Conservation (phyloP, 2,888 invertebrate species). For the Diploptera punctata region DNA sequence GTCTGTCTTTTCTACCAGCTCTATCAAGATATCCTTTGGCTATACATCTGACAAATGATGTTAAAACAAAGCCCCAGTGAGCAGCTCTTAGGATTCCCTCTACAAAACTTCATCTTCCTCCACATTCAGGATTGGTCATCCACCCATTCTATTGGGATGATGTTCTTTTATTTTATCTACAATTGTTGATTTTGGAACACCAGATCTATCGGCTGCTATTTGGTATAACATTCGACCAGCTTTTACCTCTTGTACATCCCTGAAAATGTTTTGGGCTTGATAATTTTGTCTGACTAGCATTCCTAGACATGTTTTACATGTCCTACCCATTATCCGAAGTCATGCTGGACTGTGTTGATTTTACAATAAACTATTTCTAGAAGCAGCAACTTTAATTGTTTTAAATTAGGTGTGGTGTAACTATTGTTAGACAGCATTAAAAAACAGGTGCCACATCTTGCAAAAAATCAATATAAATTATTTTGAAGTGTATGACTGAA, state of each 20-base stretch:
- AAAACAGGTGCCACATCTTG: no score
- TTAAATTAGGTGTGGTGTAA: no score
- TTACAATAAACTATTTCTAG: no score
- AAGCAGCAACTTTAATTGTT: no score
- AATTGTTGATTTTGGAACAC: neutral
- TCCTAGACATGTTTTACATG: neutral
- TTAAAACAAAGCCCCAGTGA: no score
- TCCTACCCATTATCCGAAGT: no score
- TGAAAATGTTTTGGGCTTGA: no score
- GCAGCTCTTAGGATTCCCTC: neutral
- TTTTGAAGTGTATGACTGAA: no score
- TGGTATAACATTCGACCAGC: neutral
- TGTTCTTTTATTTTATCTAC: neutral
- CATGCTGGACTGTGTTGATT: neutral
- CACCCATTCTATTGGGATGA: neutral
- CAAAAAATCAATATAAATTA: no score
- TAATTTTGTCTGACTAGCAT: neutral
- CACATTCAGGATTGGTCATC: neutral
- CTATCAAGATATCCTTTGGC: neutral
- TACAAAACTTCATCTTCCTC: neutral
- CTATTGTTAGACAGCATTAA: no score
- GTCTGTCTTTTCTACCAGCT: neutral
- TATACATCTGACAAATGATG: neutral
- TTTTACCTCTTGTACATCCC: neutral
- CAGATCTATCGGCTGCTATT: neutral